Evolutionary conservation across 2,797 vertebrate genomes (phyloP), one percentile per base, ranked within the genome.

Genomic region (Emys orbicularis): DNA sequence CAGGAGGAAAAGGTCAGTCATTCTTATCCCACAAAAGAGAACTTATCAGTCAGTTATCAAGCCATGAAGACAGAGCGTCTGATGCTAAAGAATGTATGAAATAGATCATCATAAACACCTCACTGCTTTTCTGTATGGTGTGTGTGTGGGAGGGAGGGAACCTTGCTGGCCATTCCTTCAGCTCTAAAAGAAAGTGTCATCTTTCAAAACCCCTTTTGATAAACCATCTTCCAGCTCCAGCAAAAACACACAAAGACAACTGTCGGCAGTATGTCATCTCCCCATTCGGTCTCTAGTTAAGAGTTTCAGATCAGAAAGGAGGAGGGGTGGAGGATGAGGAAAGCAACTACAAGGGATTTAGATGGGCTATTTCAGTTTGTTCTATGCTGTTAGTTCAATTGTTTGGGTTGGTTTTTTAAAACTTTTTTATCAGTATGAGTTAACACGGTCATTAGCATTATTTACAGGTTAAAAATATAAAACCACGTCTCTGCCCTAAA

Each of bases 21-120:
- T 97, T 97, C 95, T 97, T 95, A 95, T 88, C 54, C 82, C 44
- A 97, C 93, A 96, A 97, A 98, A 96, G 96, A 95, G 59, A 79
- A 91, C 57, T 54, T 96, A 97, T 96, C 94, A 90, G 88, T 97
- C 92, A 92, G 47, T 89, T 98, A 95, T 97, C 91, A 97, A 65
- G 82, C 29, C 34, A 76, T 80, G 94, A 90, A 85, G 37, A 68
- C 37, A 41, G 57, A 81, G 77, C 10, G 9, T 77, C 76, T 56
- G 74, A 6, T 29, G 59, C 53, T 93, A 86, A 97, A 88, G 82
- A 76, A 84, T 52, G 79, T 84, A 82, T 94, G 83, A 97, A 92
- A 96, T 9, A 93, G 89, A 65, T 91, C 74, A 72, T 95, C 80
- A 83, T 83, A 68, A 94, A 50, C 44, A 88, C 90, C 61, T 68